Percentiles rank a stretch among this genome's conserved stretches.
Conservation (phyloP, 2,113 vertebrate species). For the Festucalex cinctus region DNA sequence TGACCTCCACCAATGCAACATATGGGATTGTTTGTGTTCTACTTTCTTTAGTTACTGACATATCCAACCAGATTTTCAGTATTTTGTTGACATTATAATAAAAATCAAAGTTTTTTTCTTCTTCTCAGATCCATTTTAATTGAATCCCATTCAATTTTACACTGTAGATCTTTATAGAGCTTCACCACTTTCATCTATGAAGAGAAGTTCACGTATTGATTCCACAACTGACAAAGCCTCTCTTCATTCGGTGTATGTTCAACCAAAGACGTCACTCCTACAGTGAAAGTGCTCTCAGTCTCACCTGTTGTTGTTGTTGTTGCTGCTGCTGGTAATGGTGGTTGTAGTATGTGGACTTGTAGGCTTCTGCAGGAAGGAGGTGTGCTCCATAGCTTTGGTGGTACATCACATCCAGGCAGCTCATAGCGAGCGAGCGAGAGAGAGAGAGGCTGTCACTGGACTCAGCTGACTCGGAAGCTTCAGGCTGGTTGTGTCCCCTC, state of each 20-base stretch:
- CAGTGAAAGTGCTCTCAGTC: conserved; percentile 68
- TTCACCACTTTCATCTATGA: not conserved
- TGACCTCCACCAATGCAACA: not conserved
- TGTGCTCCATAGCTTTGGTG: conserved; percentile 86
- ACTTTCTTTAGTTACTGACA: not conserved
- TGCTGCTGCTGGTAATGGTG: conserved; percentile 64
- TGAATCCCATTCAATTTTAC: not conserved
- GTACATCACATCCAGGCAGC: conserved; percentile 92
- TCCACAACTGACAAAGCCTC: not conserved
- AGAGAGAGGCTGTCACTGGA: conserved; percentile 32
- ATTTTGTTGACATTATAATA: not conserved
- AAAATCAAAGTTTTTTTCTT: not conserved
- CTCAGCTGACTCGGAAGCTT: conserved; percentile 28
- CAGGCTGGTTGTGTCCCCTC: conserved; percentile 51
- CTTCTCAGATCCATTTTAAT: not conserved
- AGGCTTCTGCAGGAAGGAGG: conserved; percentile 78
- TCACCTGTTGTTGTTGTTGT: conserved; percentile 78
- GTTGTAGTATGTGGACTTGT: conserved; percentile 78
- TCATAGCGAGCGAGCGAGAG: conserved; percentile 77
- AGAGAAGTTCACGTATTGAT: not conserved
- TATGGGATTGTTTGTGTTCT: not conserved
- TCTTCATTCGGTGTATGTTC: not conserved
- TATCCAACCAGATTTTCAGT: not conserved
- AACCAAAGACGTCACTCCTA: not conserved
- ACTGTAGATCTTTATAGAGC: not conserved